Percentiles rank a stretch among this genome's conserved stretches.
phyloP scores from a whole-genome alignment of 2,113 vertebrate genomes.

The Pterocles burchelli region DNA sequence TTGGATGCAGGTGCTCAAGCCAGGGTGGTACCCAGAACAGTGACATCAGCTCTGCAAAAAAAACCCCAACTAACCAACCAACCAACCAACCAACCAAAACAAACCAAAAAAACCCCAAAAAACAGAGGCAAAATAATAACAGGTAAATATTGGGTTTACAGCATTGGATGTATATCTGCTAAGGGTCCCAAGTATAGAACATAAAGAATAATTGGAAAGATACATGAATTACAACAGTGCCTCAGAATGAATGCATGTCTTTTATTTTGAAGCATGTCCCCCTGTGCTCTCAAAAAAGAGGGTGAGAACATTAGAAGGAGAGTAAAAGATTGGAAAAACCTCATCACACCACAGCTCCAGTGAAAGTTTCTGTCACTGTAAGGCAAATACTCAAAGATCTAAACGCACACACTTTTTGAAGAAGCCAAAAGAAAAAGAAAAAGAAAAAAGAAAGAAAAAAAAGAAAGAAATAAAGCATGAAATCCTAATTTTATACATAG shows the following conservation, averaged over 20 bases:
- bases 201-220: not conserved
- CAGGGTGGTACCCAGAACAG: not conserved
- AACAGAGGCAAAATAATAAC: not conserved
- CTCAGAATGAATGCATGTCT: not conserved
- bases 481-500: not conserved
- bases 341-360: not conserved
- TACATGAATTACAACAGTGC: not conserved
- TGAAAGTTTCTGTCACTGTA: not conserved
- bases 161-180: not conserved
- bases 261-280: not conserved
- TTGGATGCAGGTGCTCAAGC: constrained; percentile 4
- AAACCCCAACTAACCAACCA: accelerated
- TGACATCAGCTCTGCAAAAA: not conserved
- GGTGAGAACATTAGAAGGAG: not conserved
- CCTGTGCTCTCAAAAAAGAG: not conserved
- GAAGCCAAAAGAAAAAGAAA: not conserved
- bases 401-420: not conserved
- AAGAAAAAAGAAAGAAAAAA: accelerated
- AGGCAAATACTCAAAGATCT: not conserved
- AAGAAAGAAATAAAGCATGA: accelerated
- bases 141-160: not conserved
- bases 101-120: not conserved
- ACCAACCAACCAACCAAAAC: no score
- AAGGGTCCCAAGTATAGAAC: not conserved
- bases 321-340: not conserved